Evolutionary conservation across 2,797 vertebrate species (phyloP).

Genomic region (Hypotaenidia philippensis): DNA sequence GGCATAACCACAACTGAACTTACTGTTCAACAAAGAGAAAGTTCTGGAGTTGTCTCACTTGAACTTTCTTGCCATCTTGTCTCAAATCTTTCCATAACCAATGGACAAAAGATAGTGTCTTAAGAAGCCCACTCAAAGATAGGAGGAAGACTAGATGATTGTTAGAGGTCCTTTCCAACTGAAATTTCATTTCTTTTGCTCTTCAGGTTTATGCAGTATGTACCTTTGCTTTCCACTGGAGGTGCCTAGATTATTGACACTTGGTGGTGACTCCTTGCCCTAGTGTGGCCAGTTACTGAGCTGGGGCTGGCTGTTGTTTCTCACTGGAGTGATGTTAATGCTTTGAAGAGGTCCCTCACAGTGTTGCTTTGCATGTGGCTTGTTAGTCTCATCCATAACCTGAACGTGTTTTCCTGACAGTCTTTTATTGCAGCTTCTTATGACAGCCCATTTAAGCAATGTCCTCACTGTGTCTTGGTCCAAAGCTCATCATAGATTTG

Average conservation of each 20-base stretch:
- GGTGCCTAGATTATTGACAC: not conserved
- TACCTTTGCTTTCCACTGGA: not conserved
- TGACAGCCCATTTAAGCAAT: not conserved
- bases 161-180: not conserved
- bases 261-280: not conserved
- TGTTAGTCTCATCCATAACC: not conserved
- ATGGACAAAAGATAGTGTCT: not conserved
- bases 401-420: not conserved
- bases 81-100: not conserved
- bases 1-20: not conserved
- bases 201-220: not conserved
- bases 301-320: not conserved
- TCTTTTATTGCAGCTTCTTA: not conserved
- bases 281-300: not conserved
- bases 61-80: not conserved
- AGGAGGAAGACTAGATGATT: not conserved
- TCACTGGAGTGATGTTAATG: not conserved
- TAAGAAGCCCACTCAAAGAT: not conserved
- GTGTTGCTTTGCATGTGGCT: not conserved
- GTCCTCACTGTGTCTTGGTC: not conserved
- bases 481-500: not conserved
- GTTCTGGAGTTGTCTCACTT: not conserved
- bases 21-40: not conserved
- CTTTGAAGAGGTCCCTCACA: not conserved
- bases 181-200: no score